phyloP scores from a whole-genome alignment of 2,797 vertebrate species.

The Cichlasoma orientale region DNA sequence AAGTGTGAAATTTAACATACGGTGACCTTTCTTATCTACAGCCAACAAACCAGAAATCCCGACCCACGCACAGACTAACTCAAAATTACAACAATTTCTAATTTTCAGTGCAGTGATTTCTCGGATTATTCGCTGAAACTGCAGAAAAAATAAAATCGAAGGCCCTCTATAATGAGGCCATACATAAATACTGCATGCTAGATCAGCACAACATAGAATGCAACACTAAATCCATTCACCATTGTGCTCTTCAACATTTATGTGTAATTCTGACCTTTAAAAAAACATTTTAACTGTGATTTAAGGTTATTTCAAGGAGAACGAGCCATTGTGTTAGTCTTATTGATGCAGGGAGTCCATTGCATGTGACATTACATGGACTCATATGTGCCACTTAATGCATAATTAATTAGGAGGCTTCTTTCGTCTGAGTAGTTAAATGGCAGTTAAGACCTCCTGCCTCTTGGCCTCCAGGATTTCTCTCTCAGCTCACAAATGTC shows the following conservation, averaged over 20 bases:
- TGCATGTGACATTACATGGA: constrained; percentile 43
- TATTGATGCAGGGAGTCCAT: background rate
- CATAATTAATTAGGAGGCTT: constrained; percentile 61
- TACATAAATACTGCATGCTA: background rate
- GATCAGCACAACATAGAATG: background rate
- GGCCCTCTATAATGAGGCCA: background rate
- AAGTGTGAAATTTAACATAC: background rate
- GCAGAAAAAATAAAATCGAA: background rate
- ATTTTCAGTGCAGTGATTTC: background rate
- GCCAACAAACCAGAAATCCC: background rate
- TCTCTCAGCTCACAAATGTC: constrained; percentile 42
- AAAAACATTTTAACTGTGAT: constrained; percentile 2
- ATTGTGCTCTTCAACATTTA: background rate
- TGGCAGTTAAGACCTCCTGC: constrained; percentile 36
- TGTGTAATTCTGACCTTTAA: background rate
- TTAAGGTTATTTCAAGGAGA: constrained; percentile 23
- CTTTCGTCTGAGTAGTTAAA: constrained; percentile 43
- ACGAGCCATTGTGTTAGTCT: constrained; percentile 26
- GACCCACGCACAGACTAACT: background rate
- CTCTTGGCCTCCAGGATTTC: constrained; percentile 29
- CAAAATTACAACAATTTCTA: background rate
- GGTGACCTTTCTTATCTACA: background rate
- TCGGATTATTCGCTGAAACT: background rate
- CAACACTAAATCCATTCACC: background rate
- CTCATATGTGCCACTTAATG: constrained; percentile 39